Evolutionary conservation across 1,140 invertebrate genomes (phyloP), one percentile per base, ranked within the genome.

Genomic region (Diabrotica virgifera): DNA sequence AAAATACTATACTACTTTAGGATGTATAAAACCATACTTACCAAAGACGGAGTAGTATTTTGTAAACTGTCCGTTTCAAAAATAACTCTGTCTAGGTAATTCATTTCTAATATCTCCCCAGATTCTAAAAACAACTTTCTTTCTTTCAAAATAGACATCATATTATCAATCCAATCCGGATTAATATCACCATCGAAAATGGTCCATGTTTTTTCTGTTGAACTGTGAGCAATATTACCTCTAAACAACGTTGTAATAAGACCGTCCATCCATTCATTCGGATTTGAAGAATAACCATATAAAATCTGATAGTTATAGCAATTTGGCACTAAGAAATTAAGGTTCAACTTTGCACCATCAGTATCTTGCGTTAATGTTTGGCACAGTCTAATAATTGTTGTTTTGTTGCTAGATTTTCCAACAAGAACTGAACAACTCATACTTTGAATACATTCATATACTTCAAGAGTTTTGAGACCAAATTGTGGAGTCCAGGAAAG

Each of bases 121-220:
- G 90, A 93, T 24, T 86, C 89, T 7, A 91, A 77, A 5, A 88
- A 77, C 66, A 89, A 90, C 74, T 89, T 90, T 73, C 90, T 91
- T 73, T 91, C 88, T 75, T 91, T 89, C 11, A 91, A 73, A 9
- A 90, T 90, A 2, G 92, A 94, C 74, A 95, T 95, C 84, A 96
- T 87, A 79, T 94, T 95, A 78, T 96, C 94, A 70, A 95, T 93
- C 94, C 94, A 96, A 5, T 93, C 87, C 5, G 92, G 90, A 77
- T 96, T 93, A 0, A 96, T 91, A 0, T 93, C 92, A 0, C 95
- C 94, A 78, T 97, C 95, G 72, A 92, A 91, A 6, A 92, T 74
- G 12, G 89, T 77, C 87, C 86, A 89, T 74, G 92, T 95, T 60
- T 87, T 82, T 59, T 89, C 86, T 3, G 84, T 85, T 69, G 87